A percentile compares a stretch with the other conserved stretches of the same genome.
These are phyloP conservation scores for Spea multiplicata DNA, from an alignment of 2,113 vertebrate species.

Conservation along the genomic window DNA sequence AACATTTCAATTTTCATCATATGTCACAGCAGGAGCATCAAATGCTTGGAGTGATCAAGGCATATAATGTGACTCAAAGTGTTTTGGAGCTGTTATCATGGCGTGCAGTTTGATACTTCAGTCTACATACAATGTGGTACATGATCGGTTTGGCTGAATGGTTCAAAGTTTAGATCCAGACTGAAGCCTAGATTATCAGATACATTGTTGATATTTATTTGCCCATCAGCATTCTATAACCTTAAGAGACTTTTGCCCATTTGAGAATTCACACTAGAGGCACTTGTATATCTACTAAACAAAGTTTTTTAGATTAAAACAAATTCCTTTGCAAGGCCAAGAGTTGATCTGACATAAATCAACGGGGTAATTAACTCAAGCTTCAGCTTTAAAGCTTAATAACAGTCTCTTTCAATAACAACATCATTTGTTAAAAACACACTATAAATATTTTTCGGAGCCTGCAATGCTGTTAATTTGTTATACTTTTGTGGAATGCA, in stretches of 20 bases:
- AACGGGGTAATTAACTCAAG: neutral
- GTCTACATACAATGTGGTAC: too few species aligned
- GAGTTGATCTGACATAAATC: neutral
- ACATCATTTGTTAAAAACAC: constrained; percentile 23
- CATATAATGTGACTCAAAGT: too few species aligned
- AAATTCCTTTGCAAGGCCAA: neutral
- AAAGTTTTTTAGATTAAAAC: neutral
- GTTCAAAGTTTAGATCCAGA: too few species aligned
- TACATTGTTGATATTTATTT: too few species aligned
- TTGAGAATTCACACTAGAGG: neutral
- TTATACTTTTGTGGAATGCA: constrained; percentile 16
- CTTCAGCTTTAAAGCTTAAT: neutral
- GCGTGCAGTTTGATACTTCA: too few species aligned
- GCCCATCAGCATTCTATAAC: too few species aligned
- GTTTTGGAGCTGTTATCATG: too few species aligned
- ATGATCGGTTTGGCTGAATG: too few species aligned
- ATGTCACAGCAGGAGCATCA: too few species aligned
- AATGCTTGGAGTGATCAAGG: too few species aligned
- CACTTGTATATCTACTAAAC: neutral
- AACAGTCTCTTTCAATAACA: neutral
- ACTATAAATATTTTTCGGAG: constrained; percentile 20
- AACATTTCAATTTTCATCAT: too few species aligned
- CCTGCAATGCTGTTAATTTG: neutral
- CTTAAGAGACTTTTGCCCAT: neutral
- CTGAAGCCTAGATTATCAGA: too few species aligned